Conservation (phyloP, 2,888 invertebrate genomes). For the Drepanosiphum platanoidis region DNA sequence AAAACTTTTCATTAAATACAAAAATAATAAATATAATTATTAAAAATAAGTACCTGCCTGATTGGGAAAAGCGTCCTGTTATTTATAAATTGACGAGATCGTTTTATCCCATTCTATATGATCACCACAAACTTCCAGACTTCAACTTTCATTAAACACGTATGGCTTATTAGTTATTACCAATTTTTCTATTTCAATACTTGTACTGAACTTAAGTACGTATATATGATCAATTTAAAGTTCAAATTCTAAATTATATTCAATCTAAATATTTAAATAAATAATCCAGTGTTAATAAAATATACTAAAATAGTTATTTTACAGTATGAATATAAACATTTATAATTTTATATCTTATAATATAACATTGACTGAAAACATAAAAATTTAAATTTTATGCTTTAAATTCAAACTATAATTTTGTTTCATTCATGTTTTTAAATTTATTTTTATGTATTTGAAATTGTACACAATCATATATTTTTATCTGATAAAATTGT, state of each 20-base stretch:
- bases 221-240: background rate
- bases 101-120: no score
- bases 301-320: background rate
- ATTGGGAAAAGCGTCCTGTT: no score
- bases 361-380: background rate
- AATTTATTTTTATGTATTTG: constrained; percentile 11
- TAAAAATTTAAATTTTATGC: background rate
- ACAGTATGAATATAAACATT: background rate
- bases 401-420: background rate
- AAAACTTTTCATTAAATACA: no score
- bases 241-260: background rate
- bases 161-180: no score
- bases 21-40: no score
- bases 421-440: background rate
- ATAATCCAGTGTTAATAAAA: no score
- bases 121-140: no score
- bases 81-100: no score
- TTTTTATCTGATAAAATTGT: background rate
- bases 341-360: background rate
- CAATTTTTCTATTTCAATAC: no score
- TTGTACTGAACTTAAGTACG: no score
- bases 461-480: background rate
- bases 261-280: background rate
- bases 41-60: no score
- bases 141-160: no score